Base-by-base conservation (phyloP, 2,888 invertebrate species). In the Eumerus sabulonum region DNA sequence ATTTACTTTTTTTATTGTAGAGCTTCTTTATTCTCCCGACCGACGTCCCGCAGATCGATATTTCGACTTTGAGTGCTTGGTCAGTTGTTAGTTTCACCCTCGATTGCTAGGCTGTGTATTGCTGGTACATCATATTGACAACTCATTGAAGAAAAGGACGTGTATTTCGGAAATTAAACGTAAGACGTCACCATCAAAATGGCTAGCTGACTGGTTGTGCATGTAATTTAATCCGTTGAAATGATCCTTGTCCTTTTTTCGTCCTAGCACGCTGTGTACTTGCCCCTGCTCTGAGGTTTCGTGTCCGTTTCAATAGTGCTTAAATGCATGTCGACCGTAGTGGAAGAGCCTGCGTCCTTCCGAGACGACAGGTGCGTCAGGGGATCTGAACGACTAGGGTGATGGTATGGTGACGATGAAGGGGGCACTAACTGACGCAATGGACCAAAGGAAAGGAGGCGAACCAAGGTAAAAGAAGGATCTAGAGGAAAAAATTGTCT, bases 211-310 rank as follows among this genome's bases (percentile, higher is more conserved):
- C 70, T 74, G 79, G 60, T 60, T 74, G 74, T 79, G 79, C 79
- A 81, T 81, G 81, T 81, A 76, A 81, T 81, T 81, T 71, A 66
- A 81, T 81, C 74, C 81, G 81, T 38, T 81, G 76, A 64, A 76
- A 81, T 81, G 81, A 81, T 81, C 81, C 81, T 81, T 81, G 81
- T 45, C 74, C 74, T 74, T 79, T 68, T 63, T 74, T 62, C n/a
- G n/a, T n/a, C 44, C 36, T 2, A 17, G 14, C 40, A 9, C 27
- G 14, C 36, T 36, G 13, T 17, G 16, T 27, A 45, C 3, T 36
- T 70, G 54, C 70, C 51, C 9, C 42, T 17, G 27, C 42, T 57
- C 19, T 57, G 51, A 27, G 14, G n/a, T n/a, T 67, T 18, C 19
- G 7, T 42, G 9, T 42, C 36, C 17, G 11, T 50, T 16, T 27